A percentile compares a stretch with the other conserved stretches of the same genome.
These are phyloP conservation scores for Drosophila subobscura DNA, from an alignment of 1,140 invertebrate species.

Conservation along the genomic window DNA sequence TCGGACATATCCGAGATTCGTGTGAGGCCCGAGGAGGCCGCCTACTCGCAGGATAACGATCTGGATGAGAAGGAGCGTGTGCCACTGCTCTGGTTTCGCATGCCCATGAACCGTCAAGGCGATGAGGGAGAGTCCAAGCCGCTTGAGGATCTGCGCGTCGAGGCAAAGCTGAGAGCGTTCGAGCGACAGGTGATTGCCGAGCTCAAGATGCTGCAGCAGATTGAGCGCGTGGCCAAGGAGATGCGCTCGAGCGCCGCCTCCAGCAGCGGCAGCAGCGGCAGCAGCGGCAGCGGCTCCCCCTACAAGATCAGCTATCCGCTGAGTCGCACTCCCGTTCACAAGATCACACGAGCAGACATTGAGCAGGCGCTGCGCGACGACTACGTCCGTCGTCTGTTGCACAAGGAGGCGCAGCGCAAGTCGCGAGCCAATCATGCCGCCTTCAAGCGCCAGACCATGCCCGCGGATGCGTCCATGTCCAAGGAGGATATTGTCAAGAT, in stretches of 20 bases:
- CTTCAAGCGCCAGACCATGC: conserved; percentile 59
- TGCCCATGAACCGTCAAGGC: conserved; percentile 22
- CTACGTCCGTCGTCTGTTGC: conserved; percentile 59
- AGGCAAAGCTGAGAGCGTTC: conserved; percentile 64
- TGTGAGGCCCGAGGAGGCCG: conserved; percentile 53
- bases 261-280: conserved; percentile 1
- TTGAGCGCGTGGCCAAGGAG: conserved; percentile 69
- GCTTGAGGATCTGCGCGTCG: conserved; percentile 48
- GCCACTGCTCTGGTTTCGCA: conserved; percentile 63
- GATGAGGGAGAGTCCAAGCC: conserved; percentile 10
- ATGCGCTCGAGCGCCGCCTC: conserved; percentile 47
- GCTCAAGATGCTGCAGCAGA: conserved; percentile 67
- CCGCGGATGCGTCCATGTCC: conserved; percentile 30
- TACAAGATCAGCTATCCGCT: conserved; percentile 57
- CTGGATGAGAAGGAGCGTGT: conserved; percentile 34
- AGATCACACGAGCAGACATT: conserved; percentile 72
- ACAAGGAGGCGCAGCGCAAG: conserved; percentile 61
- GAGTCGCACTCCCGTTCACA: conserved; percentile 69
- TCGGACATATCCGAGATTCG: conserved; percentile 75
- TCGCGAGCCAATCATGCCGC: background rate
- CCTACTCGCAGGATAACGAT: background rate
- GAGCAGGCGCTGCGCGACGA: conserved; percentile 71
- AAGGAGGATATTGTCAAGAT: conserved; percentile 73
- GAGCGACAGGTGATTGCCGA: conserved; percentile 73
- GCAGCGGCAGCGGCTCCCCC: conserved; percentile 8